These are phyloP conservation scores for Nibea coibor DNA, from an alignment of 2,113 vertebrate species.

Conservation along the genomic window DNA sequence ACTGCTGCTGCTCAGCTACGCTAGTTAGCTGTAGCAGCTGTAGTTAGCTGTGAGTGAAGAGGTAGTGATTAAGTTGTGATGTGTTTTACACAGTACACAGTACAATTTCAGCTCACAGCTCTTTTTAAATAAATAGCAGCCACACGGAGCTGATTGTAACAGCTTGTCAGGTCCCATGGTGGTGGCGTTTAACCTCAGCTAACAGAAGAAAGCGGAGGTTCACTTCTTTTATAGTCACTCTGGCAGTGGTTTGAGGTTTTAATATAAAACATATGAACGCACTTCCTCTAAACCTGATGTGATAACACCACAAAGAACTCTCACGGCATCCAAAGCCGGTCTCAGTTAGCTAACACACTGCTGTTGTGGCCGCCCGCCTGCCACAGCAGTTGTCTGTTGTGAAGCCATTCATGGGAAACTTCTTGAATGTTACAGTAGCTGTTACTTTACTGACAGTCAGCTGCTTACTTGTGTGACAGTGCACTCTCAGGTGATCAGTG, in stretches of 20 bases:
- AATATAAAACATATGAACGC: background rate
- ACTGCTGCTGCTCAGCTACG: constrained; percentile 38
- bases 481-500: background rate
- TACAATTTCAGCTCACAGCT: fast-evolving
- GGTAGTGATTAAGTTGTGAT: background rate
- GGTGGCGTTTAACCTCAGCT: constrained; percentile 12
- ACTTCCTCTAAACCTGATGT: background rate
- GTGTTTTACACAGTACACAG: background rate
- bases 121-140: background rate
- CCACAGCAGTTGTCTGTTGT: constrained; percentile 43
- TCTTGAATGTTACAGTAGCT: constrained; percentile 71
- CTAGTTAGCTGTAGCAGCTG: constrained; percentile 42
- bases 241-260: background rate
- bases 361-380: constrained; percentile 25
- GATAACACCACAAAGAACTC: background rate
- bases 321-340: background rate
- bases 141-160: background rate
- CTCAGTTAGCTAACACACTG: background rate
- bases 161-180: background rate
- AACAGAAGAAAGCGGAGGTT: background rate
- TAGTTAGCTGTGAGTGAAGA: background rate
- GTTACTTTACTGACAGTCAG: constrained; percentile 31
- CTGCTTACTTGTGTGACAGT: constrained; percentile 20
- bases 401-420: constrained; percentile 63
- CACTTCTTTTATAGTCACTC: background rate